These are phyloP conservation scores for Calyptomena viridis DNA, from an alignment of 2,113 vertebrate species.

Conservation along the genomic window DNA sequence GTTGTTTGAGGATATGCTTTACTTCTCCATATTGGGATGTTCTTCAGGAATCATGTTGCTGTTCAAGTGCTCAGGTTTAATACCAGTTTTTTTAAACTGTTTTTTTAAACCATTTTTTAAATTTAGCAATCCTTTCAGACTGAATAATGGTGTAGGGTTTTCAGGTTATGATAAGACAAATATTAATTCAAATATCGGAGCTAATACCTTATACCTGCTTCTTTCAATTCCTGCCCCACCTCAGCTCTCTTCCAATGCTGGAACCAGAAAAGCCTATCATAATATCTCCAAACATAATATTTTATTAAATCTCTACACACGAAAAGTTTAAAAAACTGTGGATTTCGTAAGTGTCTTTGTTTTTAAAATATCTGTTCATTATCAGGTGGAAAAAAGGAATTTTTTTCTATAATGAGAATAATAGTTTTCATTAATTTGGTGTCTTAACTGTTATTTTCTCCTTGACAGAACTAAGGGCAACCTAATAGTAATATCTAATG, in stretches of 20 bases:
- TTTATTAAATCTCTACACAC: not conserved
- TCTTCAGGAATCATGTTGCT: fast-evolving
- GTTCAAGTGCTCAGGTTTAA: not conserved
- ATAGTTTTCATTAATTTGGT: not conserved
- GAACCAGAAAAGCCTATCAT: not conserved
- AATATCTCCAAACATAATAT: not conserved
- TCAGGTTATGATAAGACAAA: not conserved
- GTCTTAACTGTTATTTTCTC: not conserved
- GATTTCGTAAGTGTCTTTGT: not conserved
- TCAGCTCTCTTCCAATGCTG: not conserved
- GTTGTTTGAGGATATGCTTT: not conserved
- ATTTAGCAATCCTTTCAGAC: not conserved
- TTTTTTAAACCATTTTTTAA: not conserved
- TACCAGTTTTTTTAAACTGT: not conserved
- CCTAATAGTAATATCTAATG: not conserved
- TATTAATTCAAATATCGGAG: not conserved
- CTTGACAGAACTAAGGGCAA: not conserved
- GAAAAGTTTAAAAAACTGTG: not conserved
- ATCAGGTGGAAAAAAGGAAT: not conserved
- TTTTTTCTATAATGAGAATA: not conserved
- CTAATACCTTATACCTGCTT: not conserved
- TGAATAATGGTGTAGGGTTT: not conserved
- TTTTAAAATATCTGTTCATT: not conserved
- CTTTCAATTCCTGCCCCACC: not conserved
- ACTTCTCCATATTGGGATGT: not conserved